phyloP scores from a whole-genome alignment of 1,140 invertebrate species.

The Copidosoma floridanum region DNA sequence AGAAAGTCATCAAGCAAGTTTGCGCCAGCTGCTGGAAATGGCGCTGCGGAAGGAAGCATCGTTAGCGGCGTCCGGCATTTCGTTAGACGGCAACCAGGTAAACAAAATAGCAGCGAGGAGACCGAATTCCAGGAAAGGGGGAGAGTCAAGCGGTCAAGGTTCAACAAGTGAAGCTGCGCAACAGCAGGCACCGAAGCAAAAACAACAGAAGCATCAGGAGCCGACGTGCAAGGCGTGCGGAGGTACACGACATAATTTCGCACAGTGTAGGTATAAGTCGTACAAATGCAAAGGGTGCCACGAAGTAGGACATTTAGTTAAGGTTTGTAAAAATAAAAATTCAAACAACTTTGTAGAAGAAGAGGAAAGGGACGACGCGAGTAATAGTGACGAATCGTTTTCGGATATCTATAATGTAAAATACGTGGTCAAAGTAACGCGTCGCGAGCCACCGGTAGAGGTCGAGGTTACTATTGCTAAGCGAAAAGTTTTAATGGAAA shows the following conservation, averaged over 20 bases:
- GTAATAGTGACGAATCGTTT: no score
- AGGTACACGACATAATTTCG: background rate
- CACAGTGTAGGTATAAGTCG: slow-evolving; percentile 13
- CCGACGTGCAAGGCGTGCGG: slow-evolving; percentile 5
- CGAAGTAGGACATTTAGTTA: background rate
- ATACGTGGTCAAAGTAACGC: no score
- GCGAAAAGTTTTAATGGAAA: background rate
- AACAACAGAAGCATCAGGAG: background rate
- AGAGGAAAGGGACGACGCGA: background rate
- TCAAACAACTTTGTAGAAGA: background rate
- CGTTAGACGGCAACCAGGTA: background rate
- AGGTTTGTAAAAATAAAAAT: background rate
- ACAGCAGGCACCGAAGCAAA: background rate
- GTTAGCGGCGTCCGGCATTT: slow-evolving; percentile 3
- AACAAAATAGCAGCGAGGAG: background rate
- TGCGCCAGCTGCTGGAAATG: slow-evolving; percentile 9
- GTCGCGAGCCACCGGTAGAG: background rate
- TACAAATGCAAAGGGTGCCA: background rate
- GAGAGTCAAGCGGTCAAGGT: background rate
- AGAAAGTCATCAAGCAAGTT: slow-evolving; percentile 1
- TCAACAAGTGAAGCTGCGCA: background rate
- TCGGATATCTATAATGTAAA: background rate
- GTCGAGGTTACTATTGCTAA: background rate
- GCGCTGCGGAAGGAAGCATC: slow-evolving; percentile 26
- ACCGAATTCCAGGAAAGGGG: background rate